Percentiles rank a stretch among this genome's conserved stretches.
Evolutionary conservation across 2,113 vertebrate species (phyloP).

Genomic region (Suricata suricatta): DNA sequence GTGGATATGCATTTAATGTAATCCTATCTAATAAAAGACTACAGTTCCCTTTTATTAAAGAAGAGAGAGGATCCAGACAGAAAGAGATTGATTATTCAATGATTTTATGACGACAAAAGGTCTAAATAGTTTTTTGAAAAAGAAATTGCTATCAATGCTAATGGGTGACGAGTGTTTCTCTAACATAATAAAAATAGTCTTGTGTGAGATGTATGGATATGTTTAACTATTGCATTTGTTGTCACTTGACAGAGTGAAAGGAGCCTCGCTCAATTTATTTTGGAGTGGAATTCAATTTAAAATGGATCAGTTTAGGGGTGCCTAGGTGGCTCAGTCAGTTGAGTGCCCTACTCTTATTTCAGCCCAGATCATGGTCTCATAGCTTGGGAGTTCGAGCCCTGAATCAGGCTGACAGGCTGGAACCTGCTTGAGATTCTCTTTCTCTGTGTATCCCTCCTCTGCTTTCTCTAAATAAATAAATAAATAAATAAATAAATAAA

Average conservation of each 20-base stretch:
- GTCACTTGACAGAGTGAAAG: background rate
- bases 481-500: no score
- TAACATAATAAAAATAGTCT: background rate
- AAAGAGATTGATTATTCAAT: conserved; percentile 16
- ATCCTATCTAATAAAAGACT: background rate
- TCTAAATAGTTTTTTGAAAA: background rate
- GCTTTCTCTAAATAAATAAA: no score
- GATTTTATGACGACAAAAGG: background rate
- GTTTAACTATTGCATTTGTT: conserved; percentile 19
- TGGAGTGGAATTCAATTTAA: conserved; percentile 2
- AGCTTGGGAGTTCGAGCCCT: no score
- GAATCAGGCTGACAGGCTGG: no score
- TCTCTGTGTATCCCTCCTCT: no score
- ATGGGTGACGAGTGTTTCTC: background rate
- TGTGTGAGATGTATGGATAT: background rate
- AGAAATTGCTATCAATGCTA: background rate
- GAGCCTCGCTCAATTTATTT: background rate
- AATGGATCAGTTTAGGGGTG: background rate
- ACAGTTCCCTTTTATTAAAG: background rate
- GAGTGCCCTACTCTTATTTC: no score
- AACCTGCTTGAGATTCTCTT: no score
- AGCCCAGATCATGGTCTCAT: no score
- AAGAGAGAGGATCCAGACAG: background rate
- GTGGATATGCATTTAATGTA: conserved; percentile 41
- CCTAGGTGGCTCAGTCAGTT: no score